phyloP scores from a whole-genome alignment of 2,113 vertebrate species.

The Naja naja region DNA sequence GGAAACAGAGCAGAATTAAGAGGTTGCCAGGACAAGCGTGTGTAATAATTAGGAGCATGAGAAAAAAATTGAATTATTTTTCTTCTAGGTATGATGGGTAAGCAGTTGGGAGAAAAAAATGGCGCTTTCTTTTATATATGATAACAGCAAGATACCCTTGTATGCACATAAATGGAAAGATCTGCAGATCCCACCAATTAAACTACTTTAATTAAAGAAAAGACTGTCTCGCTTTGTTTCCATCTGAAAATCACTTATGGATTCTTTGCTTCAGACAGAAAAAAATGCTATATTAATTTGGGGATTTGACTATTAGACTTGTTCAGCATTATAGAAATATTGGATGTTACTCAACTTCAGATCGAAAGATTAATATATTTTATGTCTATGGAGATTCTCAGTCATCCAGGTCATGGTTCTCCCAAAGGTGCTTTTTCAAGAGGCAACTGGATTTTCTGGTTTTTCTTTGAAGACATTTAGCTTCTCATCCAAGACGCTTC shows the following conservation, averaged over 20 bases:
- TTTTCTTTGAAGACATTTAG: no score
- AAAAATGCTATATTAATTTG: not conserved
- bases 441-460: no score
- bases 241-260: not conserved
- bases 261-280: not conserved
- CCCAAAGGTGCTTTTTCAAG: no score
- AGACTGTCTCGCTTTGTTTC: not conserved
- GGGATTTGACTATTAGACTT: not conserved
- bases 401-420: no score
- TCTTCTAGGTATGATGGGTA: not conserved
- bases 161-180: not conserved
- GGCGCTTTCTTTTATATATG: not conserved
- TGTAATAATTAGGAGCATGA: not conserved
- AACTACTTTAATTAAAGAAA: not conserved
- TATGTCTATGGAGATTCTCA: not conserved
- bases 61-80: not conserved
- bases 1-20: not conserved
- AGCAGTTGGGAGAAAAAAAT: not conserved
- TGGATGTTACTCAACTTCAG: not conserved
- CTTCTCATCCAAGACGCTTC: no score
- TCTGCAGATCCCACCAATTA: not conserved
- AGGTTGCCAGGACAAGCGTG: not conserved
- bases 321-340: not conserved
- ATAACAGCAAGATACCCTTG: not conserved
- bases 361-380: not conserved